phyloP scores from a whole-genome alignment of 2,113 vertebrate species.

The Neodontobutis hainanensis region DNA sequence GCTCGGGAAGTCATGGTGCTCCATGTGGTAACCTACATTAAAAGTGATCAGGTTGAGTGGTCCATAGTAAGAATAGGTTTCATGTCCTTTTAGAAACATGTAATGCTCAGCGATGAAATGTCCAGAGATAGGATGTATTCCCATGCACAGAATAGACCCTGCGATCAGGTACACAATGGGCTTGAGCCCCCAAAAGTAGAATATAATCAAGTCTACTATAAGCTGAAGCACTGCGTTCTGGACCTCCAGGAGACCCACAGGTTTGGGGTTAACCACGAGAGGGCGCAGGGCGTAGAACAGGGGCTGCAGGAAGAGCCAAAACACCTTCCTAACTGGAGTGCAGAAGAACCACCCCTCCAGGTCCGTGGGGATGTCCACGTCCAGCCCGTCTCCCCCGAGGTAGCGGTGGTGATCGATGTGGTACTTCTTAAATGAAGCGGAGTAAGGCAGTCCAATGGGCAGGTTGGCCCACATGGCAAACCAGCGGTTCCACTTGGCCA shows the following conservation, averaged over 20 bases:
- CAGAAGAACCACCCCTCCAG: constrained; percentile 96
- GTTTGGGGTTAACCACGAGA: constrained; percentile 89
- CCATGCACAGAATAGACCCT: constrained; percentile 89
- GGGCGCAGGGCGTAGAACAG: constrained; percentile 90
- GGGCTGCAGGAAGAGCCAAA: constrained; percentile 93
- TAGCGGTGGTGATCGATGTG: constrained; percentile 98
- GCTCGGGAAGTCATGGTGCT: constrained; percentile 98
- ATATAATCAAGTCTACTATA: constrained; percentile 78
- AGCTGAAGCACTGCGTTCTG: constrained; percentile 86
- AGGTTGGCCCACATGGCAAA: constrained; percentile 96
- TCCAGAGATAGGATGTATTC: constrained; percentile 95
- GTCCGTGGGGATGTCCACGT: constrained; percentile 92
- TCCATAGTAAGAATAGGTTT: constrained; percentile 98
- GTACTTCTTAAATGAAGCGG: constrained; percentile 97
- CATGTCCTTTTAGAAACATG: constrained; percentile 94
- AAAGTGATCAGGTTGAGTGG: constrained; percentile 94
- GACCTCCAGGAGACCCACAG: constrained; percentile 87
- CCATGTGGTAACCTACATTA: constrained; percentile 97
- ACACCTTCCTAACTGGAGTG: constrained; percentile 86
- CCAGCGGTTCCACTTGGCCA: constrained; percentile 88
- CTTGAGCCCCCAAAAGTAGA: constrained; percentile 87
- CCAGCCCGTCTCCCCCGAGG: constrained; percentile 88
- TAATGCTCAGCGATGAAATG: constrained; percentile 99
- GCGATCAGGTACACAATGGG: constrained; percentile 89
- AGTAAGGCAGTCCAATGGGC: constrained; percentile 91